Evolutionary conservation across 1,140 invertebrate species (phyloP), one percentile per base, ranked within the genome.

Genomic region (Neodiprion fabricii): DNA sequence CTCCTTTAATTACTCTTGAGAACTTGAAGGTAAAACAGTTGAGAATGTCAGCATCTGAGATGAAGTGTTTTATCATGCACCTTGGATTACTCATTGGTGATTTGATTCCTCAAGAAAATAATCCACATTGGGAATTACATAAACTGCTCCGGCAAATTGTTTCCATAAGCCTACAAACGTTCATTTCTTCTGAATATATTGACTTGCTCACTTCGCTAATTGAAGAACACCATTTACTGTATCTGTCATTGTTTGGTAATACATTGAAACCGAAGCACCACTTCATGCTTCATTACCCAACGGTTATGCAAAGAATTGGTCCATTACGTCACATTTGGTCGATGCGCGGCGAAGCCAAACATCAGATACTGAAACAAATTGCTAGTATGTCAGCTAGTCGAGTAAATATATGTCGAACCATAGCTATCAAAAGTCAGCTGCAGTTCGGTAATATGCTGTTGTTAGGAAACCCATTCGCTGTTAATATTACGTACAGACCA

Each of bases 41-140:
- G 3, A 74, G 49, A 74, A 76, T 76, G 75, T 76, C 77, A 47
- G 77, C 77, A 50, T 71, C 53, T 8, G 77, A 78, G 74, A 78
- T 78, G 77, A 21, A 47, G 21, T 61, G 53, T 50, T 76, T 78
- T 70, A 67, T 68, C 49, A 71, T 74, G 53, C 70, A 66, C 73
- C 73, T 69, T 12, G 65, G 48, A 9, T 53, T 73, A 11, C 17
- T 77, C 10, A 74, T 48, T 75, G 73, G 73, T 1, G 49, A 66
- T 14, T 50, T 74, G 50, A 71, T 77, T 66, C 68, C 73, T 53
- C 50, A 53, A n/a, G 5, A 12, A 17, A 8, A 9, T 40, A 77
- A 75, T 28, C 21, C 12, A n/a, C 72, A 72, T 70, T 77, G 76
- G 74, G 23, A 50, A 48, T 50, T 77, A 12, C 73, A 75, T 70